Conservation (phyloP, 1,140 invertebrate genomes). For the Anoplophora glabripennis region DNA sequence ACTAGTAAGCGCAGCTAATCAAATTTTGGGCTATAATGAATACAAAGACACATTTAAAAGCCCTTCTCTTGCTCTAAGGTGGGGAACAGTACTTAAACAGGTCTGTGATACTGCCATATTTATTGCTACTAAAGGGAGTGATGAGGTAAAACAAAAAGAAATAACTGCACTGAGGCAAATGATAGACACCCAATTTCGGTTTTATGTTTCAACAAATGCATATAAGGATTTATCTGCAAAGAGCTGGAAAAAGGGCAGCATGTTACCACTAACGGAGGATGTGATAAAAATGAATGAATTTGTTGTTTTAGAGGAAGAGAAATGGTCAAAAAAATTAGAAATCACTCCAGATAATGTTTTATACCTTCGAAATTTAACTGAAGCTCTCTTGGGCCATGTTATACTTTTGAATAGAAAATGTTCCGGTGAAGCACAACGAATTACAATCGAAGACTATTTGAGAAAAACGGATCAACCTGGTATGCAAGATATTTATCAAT, state of each 20-base stretch:
- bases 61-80: constrained; percentile 17
- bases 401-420: constrained; percentile 17
- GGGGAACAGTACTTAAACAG: constrained; percentile 18
- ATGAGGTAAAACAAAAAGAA: constrained; percentile 8
- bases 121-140: constrained; percentile 10
- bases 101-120: constrained; percentile 17
- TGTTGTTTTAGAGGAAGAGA: constrained; percentile 13
- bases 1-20: constrained; percentile 13
- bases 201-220: constrained; percentile 16
- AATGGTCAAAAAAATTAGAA: constrained; percentile 11
- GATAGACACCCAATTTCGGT: constrained; percentile 19
- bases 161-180: constrained; percentile 12
- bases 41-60: constrained; percentile 10
- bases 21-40: constrained; percentile 12
- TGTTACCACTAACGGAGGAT: constrained; percentile 17
- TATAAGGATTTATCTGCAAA: constrained; percentile 15
- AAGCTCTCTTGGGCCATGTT: constrained; percentile 9
- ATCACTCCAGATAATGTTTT: not conserved
- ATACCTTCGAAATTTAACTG: constrained; percentile 11
- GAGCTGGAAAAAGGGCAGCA: constrained; percentile 18
- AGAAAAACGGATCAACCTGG: constrained; percentile 7
- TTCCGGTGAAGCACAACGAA: constrained; percentile 14
- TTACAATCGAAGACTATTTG: constrained; percentile 12
- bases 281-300: constrained; percentile 18
- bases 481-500: constrained; percentile 17